Evolutionary conservation across 1,140 invertebrate genomes (phyloP).

Genomic region (Odontomachus brunneus): DNA sequence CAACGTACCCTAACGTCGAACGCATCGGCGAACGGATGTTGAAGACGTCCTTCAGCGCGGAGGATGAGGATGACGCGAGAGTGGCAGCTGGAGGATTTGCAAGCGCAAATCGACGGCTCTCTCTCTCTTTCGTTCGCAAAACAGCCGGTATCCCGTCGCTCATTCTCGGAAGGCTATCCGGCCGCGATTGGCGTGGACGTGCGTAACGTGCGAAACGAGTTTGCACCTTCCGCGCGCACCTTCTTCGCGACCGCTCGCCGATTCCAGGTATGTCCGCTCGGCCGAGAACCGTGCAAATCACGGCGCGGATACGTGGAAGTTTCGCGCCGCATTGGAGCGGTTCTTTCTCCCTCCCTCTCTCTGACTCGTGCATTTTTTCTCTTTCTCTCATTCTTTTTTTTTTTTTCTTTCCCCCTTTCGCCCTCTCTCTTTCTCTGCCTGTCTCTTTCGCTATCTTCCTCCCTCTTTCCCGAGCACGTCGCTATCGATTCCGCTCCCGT

Average conservation of each 20-base stretch:
- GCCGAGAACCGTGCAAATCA: conserved; percentile 25
- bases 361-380: background rate
- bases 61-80: background rate
- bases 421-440: background rate
- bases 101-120: background rate
- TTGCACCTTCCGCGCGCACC: conserved; percentile 63
- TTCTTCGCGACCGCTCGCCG: conserved; percentile 34
- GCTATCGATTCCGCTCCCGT: conserved; percentile 59
- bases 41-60: background rate
- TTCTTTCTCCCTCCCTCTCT: background rate
- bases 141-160: conserved; percentile 48
- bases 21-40: no score
- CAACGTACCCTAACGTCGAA: no score
- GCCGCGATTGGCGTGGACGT: conserved; percentile 59
- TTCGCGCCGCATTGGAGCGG: background rate
- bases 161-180: conserved; percentile 70
- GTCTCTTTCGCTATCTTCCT: background rate
- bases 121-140: background rate
- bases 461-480: background rate
- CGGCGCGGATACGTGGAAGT: conserved; percentile 43
- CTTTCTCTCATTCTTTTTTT: no score
- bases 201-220: conserved; percentile 69
- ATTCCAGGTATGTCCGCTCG: conserved; percentile 66
- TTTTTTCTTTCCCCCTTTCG: no score
- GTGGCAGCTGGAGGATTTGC: background rate